phyloP scores from a whole-genome alignment of 64 coral and sea anemone genomes.

The Montipora efflorescens region DNA sequence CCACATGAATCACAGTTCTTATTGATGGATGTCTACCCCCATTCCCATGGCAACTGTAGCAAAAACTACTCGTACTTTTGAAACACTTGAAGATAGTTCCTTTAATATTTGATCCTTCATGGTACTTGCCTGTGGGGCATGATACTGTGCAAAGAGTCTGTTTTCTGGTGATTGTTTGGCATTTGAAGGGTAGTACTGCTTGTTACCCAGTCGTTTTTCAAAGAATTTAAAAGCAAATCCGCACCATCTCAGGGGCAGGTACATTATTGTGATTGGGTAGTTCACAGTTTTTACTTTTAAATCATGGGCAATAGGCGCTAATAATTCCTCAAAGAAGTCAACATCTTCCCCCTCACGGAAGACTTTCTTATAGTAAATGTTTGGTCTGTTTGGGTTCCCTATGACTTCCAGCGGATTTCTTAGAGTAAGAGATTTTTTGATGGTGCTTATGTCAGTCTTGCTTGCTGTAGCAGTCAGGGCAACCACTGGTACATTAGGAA shows the following conservation, averaged over 20 bases:
- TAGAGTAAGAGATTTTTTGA: conserved; percentile 37
- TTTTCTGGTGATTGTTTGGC: not conserved
- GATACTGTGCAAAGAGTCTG: conserved; percentile 26
- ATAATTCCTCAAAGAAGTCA: conserved; percentile 27
- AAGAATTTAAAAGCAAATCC: too few species aligned
- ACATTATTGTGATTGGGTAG: not conserved
- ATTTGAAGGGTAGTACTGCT: too few species aligned
- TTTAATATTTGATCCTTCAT: conserved; percentile 1
- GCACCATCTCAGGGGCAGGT: too few species aligned
- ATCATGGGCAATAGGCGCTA: not conserved
- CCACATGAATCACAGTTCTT: conserved; percentile 16
- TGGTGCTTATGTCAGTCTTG: conserved; percentile 6
- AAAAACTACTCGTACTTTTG: too few species aligned
- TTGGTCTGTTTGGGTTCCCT: not conserved
- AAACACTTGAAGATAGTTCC: not conserved
- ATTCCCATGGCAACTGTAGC: too few species aligned
- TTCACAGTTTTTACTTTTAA: not conserved
- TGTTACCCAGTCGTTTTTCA: too few species aligned
- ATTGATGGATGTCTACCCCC: conserved; percentile 25
- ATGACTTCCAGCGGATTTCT: not conserved
- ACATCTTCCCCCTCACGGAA: conserved; percentile 31
- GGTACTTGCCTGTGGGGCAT: not conserved
- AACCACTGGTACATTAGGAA: conserved; percentile 37
- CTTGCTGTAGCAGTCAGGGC: conserved; percentile 60
- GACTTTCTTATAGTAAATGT: conserved; percentile 26